These are phyloP conservation scores for Nannospalax galili DNA, from an alignment of 2,113 vertebrate species.

Conservation along the genomic window DNA sequence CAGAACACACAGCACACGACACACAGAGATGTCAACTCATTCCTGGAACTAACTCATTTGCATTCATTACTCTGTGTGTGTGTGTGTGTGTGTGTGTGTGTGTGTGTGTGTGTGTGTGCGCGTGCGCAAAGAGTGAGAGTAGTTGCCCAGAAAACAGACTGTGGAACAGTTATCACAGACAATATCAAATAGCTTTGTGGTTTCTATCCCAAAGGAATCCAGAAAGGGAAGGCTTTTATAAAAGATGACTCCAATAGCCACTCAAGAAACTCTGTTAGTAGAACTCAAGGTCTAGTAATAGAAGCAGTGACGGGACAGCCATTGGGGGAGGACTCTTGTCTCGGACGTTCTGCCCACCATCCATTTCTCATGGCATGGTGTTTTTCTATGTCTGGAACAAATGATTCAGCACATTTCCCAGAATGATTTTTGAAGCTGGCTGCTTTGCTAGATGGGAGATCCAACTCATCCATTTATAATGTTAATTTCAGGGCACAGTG, in stretches of 20 bases:
- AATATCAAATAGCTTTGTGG: background rate
- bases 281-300: background rate
- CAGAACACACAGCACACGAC: too few species aligned
- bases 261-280: slow-evolving; percentile 30
- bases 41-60: background rate
- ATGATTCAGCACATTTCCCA: slow-evolving; percentile 68
- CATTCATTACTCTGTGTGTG: background rate
- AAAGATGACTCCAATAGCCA: background rate
- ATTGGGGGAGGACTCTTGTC: background rate
- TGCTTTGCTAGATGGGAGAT: slow-evolving; percentile 38
- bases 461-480: slow-evolving; percentile 33
- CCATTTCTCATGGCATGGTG: background rate
- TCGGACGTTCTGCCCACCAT: background rate
- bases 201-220: slow-evolving; percentile 40
- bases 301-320: background rate
- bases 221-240: background rate
- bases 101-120: background rate
- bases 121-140: background rate
- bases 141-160: slow-evolving; percentile 23
- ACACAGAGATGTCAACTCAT: background rate
- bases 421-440: slow-evolving; percentile 66
- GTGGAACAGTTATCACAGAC: slow-evolving; percentile 32
- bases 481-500: slow-evolving; percentile 57
- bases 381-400: slow-evolving; percentile 50
- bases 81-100: background rate